Conservation (phyloP, 2,888 invertebrate species). For the Villa cingulata region DNA sequence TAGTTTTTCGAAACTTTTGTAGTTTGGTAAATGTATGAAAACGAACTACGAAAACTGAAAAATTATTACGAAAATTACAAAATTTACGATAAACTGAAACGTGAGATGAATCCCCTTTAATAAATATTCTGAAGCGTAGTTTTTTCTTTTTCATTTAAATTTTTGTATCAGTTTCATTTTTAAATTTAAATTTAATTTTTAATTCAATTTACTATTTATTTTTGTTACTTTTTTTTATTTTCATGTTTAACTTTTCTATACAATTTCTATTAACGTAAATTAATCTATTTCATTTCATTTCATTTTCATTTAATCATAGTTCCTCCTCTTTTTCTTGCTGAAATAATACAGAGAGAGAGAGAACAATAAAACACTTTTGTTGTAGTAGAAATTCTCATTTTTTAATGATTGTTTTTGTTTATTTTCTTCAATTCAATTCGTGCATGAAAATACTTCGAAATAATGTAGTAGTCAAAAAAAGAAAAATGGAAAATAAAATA, state of each 20-base stretch:
- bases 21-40: too few relatives aligned
- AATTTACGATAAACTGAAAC: too few relatives aligned
- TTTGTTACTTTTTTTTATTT: not conserved
- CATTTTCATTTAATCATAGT: conserved; percentile 1
- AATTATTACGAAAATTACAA: too few relatives aligned
- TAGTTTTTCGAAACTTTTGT: too few relatives aligned
- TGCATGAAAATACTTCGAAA: too few relatives aligned
- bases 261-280: not conserved
- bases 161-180: not conserved
- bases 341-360: not conserved
- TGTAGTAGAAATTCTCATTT: not conserved
- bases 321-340: conserved; percentile 7
- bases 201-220: not conserved
- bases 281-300: too few relatives aligned
- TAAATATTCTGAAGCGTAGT: too few relatives aligned
- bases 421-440: too few relatives aligned
- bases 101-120: too few relatives aligned
- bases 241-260: not conserved
- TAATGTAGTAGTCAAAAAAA: not conserved
- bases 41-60: too few relatives aligned
- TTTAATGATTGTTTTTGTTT: too few relatives aligned
- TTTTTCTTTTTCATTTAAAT: too few relatives aligned
- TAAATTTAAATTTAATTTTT: not conserved
- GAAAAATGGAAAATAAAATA: not conserved
- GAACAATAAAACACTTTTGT: not conserved